Evolutionary conservation across 2,113 vertebrate species (phyloP).

Genomic region (Holacanthus passer): DNA sequence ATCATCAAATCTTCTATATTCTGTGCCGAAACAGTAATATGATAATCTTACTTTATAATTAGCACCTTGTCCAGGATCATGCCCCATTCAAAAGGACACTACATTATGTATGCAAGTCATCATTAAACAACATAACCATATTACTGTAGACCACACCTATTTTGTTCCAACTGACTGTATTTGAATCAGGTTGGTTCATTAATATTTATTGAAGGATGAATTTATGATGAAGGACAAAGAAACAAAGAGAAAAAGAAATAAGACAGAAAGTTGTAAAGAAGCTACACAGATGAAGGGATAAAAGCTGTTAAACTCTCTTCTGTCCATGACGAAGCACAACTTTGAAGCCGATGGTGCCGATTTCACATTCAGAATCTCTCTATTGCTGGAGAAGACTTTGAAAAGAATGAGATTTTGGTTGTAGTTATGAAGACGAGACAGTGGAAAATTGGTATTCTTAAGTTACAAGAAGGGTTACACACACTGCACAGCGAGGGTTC

Average conservation of each 20-base stretch:
- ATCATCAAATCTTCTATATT: neutral
- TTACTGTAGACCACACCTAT: neutral
- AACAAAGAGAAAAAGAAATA: neutral
- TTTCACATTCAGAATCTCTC: constrained; percentile 18
- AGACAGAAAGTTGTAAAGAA: constrained; percentile 4
- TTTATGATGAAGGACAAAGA: neutral
- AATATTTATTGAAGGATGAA: neutral
- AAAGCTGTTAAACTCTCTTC: constrained; percentile 17
- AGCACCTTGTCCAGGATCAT: neutral
- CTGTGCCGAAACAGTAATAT: neutral
- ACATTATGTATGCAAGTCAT: neutral
- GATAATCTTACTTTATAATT: neutral
- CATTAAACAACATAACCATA: constrained; percentile 1
- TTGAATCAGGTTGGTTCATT: neutral
- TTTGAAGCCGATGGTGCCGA: constrained; percentile 23
- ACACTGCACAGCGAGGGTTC: neutral
- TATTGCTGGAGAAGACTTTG: constrained; percentile 8
- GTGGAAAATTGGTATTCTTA: constrained; percentile 33
- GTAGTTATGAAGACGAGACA: constrained; percentile 7
- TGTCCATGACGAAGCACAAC: constrained; percentile 29
- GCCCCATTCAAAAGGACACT: neutral
- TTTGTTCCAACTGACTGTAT: neutral
- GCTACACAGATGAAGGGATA: neutral
- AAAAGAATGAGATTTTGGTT: constrained; percentile 34
- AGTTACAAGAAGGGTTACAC: neutral